These are phyloP conservation scores for Melanostoma mellinum DNA, from an alignment of 2,888 invertebrate genomes.

Conservation along the genomic window DNA sequence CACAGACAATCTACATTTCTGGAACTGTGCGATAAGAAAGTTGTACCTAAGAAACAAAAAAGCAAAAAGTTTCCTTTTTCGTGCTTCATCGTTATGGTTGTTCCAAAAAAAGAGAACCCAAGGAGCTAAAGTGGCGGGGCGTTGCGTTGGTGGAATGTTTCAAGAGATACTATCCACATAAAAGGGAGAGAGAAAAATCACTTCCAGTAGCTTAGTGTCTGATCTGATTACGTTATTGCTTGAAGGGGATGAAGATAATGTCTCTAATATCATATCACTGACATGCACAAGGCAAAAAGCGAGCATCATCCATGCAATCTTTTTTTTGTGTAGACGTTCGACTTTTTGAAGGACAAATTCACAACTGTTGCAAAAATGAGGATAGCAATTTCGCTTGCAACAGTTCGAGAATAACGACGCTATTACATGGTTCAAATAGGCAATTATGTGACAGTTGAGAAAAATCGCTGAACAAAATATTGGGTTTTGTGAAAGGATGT, in stretches of 20 bases:
- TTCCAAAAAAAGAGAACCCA: constrained; percentile 16
- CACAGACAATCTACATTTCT: constrained; percentile 31
- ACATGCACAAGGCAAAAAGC: constrained; percentile 1
- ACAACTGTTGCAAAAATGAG: constrained; percentile 51
- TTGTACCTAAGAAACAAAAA: constrained; percentile 33
- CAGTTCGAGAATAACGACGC: constrained; percentile 26
- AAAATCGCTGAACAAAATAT: not conserved
- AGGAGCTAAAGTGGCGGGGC: not conserved
- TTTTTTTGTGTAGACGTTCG: constrained; percentile 20
- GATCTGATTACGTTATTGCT: constrained; percentile 48
- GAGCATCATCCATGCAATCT: not conserved
- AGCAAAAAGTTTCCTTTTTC: constrained; percentile 31
- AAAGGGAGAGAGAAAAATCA: constrained; percentile 8
- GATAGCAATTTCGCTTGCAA: not conserved
- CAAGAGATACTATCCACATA: constrained; percentile 14
- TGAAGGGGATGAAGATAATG: constrained; percentile 27
- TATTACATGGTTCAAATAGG: constrained; percentile 29
- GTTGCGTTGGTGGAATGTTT: constrained; percentile 22
- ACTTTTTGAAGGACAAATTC: constrained; percentile 24
- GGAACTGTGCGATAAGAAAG: constrained; percentile 55
- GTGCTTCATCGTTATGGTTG: constrained; percentile 22
- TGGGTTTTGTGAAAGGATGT: not conserved
- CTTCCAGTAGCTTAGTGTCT: constrained; percentile 27
- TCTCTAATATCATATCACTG: constrained; percentile 38
- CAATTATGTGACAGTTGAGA: constrained; percentile 14